phyloP scores from a whole-genome alignment of 1,140 invertebrate species.

The Magallana ariakensis region DNA sequence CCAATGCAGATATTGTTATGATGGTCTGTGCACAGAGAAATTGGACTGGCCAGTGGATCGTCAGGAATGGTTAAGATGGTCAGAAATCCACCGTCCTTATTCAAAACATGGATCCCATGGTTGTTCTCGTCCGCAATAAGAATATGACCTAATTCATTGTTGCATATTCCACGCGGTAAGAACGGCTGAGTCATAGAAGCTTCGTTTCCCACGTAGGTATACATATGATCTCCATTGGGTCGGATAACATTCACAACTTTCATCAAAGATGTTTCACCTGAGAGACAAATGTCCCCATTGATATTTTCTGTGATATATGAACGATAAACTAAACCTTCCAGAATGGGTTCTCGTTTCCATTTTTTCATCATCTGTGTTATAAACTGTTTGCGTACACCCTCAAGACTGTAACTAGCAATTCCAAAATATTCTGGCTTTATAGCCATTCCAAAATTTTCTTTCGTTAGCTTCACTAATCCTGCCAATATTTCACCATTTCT shows the following conservation, averaged over 20 bases:
- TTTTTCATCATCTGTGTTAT: neutral
- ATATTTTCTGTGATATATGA: neutral
- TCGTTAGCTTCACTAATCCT: neutral
- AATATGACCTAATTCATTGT: neutral
- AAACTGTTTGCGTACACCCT: neutral
- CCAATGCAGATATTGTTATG: neutral
- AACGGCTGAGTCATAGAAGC: neutral
- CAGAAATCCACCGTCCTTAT: neutral
- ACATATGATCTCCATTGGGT: neutral
- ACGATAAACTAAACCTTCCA: neutral
- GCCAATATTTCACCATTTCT: neutral
- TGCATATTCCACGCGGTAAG: neutral
- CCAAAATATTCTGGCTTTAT: too few relatives aligned
- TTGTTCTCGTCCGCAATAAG: neutral
- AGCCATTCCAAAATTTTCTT: too few relatives aligned
- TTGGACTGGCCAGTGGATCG: neutral
- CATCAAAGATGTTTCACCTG: neutral
- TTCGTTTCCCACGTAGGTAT: neutral
- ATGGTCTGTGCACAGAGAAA: neutral
- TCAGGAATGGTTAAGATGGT: neutral
- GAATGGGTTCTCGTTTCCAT: neutral
- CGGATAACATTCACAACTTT: neutral
- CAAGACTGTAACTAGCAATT: neutral
- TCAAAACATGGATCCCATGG: neutral
- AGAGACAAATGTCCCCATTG: neutral